These are phyloP conservation scores for Dicerorhinus sumatrensis DNA, from an alignment of 2,113 vertebrate species.

Conservation along the genomic window DNA sequence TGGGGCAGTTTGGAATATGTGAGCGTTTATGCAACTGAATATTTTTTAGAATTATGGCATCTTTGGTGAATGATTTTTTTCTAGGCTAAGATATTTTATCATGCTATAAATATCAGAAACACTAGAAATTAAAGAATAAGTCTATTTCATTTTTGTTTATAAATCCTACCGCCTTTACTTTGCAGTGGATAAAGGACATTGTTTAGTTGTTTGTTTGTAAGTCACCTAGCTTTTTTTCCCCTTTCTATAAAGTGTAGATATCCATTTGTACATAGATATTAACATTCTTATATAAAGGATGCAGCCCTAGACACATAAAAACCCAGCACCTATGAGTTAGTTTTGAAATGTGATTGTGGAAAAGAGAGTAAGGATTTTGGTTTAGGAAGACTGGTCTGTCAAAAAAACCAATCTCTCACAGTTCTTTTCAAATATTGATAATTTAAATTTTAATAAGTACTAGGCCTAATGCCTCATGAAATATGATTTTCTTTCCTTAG, in stretches of 20 bases:
- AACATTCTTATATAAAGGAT: neutral
- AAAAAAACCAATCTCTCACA: neutral
- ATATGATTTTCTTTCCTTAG: neutral
- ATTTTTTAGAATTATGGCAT: constrained; percentile 37
- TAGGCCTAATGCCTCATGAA: neutral
- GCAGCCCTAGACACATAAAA: neutral
- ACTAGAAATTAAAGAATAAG: constrained; percentile 27
- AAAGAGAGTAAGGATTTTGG: constrained; percentile 27
- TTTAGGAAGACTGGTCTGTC: neutral
- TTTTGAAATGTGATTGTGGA: constrained; percentile 30
- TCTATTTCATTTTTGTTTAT: constrained; percentile 39
- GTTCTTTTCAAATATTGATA: neutral
- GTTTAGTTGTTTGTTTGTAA: constrained; percentile 19
- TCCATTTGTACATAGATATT: neutral
- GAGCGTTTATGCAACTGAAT: constrained; percentile 44
- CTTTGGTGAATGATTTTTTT: constrained; percentile 24
- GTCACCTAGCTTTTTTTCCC: neutral
- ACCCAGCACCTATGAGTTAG: neutral
- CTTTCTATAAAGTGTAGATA: neutral
- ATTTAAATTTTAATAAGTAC: constrained; percentile 34
- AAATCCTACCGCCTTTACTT: neutral
- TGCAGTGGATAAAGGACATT: neutral
- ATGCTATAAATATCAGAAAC: constrained; percentile 27
- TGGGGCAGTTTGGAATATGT: constrained; percentile 46
- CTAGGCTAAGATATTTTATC: constrained; percentile 24